Percentiles rank a stretch among this genome's conserved stretches.
These are phyloP conservation scores for Orussus abietinus DNA, from an alignment of 1,140 invertebrate genomes.

Conservation along the genomic window DNA sequence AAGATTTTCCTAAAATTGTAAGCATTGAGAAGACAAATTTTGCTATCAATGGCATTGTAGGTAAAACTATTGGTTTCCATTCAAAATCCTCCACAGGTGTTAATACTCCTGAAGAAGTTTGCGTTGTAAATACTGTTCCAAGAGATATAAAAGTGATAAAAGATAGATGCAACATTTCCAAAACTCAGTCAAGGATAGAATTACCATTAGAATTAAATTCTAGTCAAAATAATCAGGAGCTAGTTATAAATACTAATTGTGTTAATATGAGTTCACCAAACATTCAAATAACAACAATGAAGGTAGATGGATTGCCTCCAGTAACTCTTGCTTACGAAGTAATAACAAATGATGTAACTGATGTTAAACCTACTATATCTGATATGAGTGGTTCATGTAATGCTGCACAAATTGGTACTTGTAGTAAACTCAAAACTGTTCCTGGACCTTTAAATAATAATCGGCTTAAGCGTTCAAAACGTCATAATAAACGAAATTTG, in stretches of 20 bases:
- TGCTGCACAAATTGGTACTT: not conserved
- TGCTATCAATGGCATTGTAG: too few species aligned
- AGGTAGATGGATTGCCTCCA: conserved; percentile 8
- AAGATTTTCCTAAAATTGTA: too few species aligned
- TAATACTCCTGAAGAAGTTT: too few species aligned
- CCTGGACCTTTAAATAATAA: too few species aligned
- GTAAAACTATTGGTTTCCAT: too few species aligned
- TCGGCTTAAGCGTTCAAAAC: not conserved
- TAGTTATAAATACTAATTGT: not conserved
- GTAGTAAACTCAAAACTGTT: not conserved
- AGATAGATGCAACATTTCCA: not conserved
- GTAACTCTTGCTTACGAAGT: conserved; percentile 13
- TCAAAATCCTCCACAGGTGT: too few species aligned
- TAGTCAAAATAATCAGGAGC: not conserved
- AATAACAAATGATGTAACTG: too few species aligned
- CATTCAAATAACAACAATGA: conserved; percentile 8
- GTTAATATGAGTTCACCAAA: not conserved
- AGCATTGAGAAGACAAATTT: too few species aligned
- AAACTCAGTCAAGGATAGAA: not conserved
- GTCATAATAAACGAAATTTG: not conserved
- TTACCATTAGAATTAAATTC: not conserved
- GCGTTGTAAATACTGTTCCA: conserved; percentile 12
- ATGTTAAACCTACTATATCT: too few species aligned
- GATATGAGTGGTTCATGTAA: too few species aligned
- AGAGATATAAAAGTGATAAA: not conserved